Percentiles rank a stretch among this genome's conserved stretches.
Conservation (phyloP, 2,797 vertebrate species). For the Benthosema pterotum region DNA sequence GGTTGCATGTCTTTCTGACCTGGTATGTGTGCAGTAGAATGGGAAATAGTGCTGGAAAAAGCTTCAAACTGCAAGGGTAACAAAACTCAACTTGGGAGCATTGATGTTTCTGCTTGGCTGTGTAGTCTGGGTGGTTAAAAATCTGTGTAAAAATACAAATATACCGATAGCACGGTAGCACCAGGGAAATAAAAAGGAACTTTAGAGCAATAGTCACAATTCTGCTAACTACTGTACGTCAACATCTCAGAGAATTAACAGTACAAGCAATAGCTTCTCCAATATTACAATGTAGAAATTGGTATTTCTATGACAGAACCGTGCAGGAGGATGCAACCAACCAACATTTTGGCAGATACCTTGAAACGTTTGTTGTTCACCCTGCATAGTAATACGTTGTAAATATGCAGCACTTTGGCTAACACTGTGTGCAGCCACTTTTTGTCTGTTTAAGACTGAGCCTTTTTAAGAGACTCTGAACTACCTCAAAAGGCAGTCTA, state of each 20-base stretch:
- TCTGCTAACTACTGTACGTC: conserved; percentile 26
- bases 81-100: not conserved
- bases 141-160: not conserved
- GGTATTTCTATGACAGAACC: conserved; percentile 16
- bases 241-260: conserved; percentile 23
- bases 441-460: too few species aligned
- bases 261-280: not conserved
- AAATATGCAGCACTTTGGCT: too few species aligned
- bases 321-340: too few species aligned
- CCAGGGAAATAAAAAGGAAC: conserved; percentile 8
- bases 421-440: too few species aligned
- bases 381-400: too few species aligned
- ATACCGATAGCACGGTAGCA: not conserved
- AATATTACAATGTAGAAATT: conserved; percentile 8
- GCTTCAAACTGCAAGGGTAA: not conserved
- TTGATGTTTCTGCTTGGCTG: too few species aligned
- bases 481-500: conserved; percentile 1
- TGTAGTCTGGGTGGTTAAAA: too few species aligned
- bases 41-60: not conserved
- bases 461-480: conserved; percentile 29
- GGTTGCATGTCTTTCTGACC: not conserved
- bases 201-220: conserved; percentile 21
- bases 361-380: too few species aligned
- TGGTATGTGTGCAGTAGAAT: not conserved
- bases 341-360: too few species aligned